Evolutionary conservation across 2,888 invertebrate species (phyloP).

Genomic region (Pterobdella sp.): DNA sequence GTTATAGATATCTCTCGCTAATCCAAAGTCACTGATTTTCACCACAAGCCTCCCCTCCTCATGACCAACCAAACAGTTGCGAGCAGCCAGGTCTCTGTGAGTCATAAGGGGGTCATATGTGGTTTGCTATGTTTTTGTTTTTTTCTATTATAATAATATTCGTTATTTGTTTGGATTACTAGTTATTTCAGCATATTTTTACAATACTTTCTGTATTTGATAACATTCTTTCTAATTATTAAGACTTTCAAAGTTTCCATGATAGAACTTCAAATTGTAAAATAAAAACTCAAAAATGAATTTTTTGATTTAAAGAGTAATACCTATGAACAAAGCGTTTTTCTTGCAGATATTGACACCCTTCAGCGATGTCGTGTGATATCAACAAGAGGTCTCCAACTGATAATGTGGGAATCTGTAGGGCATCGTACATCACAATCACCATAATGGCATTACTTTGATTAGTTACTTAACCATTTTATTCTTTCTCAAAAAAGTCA

Average conservation of each 20-base stretch:
- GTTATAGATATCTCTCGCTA: slow-evolving; percentile 88
- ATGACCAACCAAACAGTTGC: slow-evolving; percentile 77
- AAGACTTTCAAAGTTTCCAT: too few species aligned
- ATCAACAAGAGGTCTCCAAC: slow-evolving; percentile 78
- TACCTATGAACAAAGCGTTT: slow-evolving; percentile 67
- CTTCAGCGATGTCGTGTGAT: slow-evolving; percentile 89
- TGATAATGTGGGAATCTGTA: slow-evolving; percentile 54
- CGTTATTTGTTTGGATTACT: neutral
- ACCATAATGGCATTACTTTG: neutral
- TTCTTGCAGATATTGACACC: slow-evolving; percentile 89
- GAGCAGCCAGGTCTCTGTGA: slow-evolving; percentile 75
- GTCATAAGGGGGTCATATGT: neutral
- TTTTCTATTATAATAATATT: neutral
- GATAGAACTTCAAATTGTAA: too few species aligned
- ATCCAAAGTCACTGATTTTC: slow-evolving; percentile 94
- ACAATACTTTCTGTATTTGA: neutral
- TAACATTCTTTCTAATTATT: neutral
- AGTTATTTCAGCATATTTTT: neutral
- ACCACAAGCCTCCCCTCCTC: slow-evolving; percentile 56
- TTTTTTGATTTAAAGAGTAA: neutral
- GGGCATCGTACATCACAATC: neutral
- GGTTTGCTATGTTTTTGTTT: neutral
- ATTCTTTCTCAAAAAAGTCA: slow-evolving; percentile 68
- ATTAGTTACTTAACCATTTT: slow-evolving; percentile 7
- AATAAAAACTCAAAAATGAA: too few species aligned